Percentiles rank a stretch among this genome's conserved stretches.
Evolutionary conservation across 2,113 vertebrate species (phyloP).

Genomic region (Chamaea fasciata): DNA sequence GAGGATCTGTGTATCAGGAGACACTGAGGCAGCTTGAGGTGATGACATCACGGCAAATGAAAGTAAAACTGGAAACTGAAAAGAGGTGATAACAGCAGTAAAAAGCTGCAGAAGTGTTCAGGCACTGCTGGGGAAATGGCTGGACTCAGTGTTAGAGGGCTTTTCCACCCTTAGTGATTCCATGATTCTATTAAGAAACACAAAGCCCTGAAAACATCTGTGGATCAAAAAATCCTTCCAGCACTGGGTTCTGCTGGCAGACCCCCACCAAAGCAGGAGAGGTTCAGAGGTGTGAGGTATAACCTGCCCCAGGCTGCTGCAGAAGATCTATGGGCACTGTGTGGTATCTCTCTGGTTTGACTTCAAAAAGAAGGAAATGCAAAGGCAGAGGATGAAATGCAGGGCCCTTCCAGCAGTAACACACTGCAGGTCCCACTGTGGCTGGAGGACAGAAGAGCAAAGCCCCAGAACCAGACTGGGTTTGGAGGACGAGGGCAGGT

Average conservation of each 20-base stretch:
- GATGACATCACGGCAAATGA: neutral
- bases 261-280: neutral
- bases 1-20: neutral
- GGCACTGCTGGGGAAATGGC: accelerated
- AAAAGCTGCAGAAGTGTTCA: accelerated
- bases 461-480: neutral
- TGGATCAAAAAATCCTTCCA: neutral
- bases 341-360: neutral
- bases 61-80: neutral
- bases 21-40: neutral
- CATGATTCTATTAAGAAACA: neutral
- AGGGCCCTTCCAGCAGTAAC: too few relatives aligned
- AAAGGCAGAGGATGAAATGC: neutral
- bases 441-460: neutral
- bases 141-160: neutral
- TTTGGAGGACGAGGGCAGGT: neutral
- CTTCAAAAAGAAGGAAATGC: neutral
- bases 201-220: neutral
- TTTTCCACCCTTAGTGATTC: neutral
- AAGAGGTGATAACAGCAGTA: neutral
- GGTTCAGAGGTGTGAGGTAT: neutral
- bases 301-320: neutral
- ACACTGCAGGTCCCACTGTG: accelerated
- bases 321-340: neutral
- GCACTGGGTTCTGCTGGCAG: neutral